phyloP scores from a whole-genome alignment of 2,888 invertebrate genomes.

The Opisthograptis luteolata region DNA sequence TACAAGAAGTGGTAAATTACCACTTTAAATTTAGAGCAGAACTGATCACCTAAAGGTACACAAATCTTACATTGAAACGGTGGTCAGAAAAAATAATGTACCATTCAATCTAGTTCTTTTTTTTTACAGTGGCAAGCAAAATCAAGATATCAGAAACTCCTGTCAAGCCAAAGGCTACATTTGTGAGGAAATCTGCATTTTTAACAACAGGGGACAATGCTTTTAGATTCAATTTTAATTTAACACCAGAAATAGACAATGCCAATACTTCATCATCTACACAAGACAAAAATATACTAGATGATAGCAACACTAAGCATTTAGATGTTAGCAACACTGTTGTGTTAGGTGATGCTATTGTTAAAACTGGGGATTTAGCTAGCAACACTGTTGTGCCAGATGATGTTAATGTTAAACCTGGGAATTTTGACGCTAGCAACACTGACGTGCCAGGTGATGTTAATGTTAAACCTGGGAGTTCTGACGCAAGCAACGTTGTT shows the following conservation, averaged over 20 bases:
- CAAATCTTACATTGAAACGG: not conserved
- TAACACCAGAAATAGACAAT: constrained; percentile 51
- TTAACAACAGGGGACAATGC: constrained; percentile 76
- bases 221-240: constrained; percentile 82
- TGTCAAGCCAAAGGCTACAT: constrained; percentile 85
- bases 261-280: constrained; percentile 33
- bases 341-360: constrained; percentile 36
- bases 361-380: constrained; percentile 28
- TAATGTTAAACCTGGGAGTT: constrained; percentile 28
- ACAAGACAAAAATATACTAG: constrained; percentile 23
- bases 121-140: constrained; percentile 81
- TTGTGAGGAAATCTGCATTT: constrained; percentile 87
- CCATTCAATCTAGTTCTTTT: constrained; percentile 9
- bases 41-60: constrained; percentile 1
- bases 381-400: not conserved
- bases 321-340: constrained; percentile 33
- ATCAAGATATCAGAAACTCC: constrained; percentile 82
- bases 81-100: not conserved
- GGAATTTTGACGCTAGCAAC: constrained; percentile 4
- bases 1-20: not conserved
- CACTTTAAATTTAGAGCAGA: constrained; percentile 1
- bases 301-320: constrained; percentile 26
- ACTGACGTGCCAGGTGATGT: not conserved
- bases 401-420: constrained; percentile 25
- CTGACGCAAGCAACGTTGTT: not conserved